Base-by-base conservation (phyloP, 2,797 vertebrate genomes). In the Emydoidea blandingii region DNA sequence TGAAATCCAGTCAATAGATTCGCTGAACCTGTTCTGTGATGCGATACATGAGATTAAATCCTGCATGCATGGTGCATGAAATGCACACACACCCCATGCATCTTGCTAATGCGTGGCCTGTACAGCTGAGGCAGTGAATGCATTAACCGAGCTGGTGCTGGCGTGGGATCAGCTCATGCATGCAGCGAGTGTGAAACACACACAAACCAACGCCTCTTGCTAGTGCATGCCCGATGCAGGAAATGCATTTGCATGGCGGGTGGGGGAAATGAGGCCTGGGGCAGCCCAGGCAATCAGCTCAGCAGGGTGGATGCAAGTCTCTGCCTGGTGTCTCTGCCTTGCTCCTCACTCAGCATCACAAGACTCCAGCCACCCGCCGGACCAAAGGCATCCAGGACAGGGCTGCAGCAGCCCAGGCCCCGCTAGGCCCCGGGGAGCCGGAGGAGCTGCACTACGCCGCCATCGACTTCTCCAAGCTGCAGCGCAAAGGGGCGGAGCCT, bases 371-470 rank as follows among this genome's bases (percentile, higher is more conserved):
- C 4, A 34, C 62, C 34, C 16, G 4, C 34, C 4, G 1, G 8
- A 18, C 14, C 65, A 37, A 37, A 37, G 65, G n/a, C 5, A 1
- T 37, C 65, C 19, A 68, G 65, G n/a, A n/a, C 9, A 3, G 59
- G 14, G 6, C 29, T 14, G 59, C 59, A 34, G 31, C 59, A 34
- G 59, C 59, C 0, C 5, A 31, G 57, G 57, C 4, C 8, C 34
- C 34, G 4, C 34, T 14, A 14, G 29, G 15, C 8, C 10, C 16
- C 5, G 2, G 15, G 6, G 65, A 82, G 4, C 37, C 41, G 11
- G 94, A 92, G 1, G 97, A 96, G 27, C 19, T 96, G 12, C 91
- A 95, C 5, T 98, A 98, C 1, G 94, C 97, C 1, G 3, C 52
- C 2, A 25, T 98, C 54, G 34, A 47, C 47, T 96, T 97, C 78